phyloP scores from a whole-genome alignment of 2,888 invertebrate genomes.

The Ophioninae sp. region DNA sequence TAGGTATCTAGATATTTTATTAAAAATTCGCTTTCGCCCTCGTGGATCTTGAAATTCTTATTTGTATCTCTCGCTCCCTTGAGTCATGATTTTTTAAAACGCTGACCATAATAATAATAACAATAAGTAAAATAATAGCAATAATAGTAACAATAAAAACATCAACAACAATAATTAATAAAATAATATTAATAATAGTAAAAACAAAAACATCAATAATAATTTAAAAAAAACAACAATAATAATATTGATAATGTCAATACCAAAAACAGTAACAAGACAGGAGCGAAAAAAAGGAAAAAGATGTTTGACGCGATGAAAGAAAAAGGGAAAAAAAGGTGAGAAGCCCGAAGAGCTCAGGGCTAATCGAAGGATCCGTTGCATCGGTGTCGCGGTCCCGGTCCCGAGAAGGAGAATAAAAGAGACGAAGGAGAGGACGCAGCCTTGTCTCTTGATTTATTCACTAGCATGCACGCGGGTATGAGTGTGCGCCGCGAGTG shows the following conservation, averaged over 20 bases:
- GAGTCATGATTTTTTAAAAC: too few species aligned
- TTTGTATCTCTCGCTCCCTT: too few species aligned
- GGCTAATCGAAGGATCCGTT: conserved; percentile 52
- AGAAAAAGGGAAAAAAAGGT: conserved; percentile 22
- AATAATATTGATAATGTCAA: not conserved
- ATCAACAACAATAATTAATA: too few species aligned
- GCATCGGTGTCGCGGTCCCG: conserved; percentile 21
- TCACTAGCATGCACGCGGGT: not conserved
- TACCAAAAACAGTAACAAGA: not conserved
- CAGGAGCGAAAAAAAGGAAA: not conserved
- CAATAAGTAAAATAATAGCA: too few species aligned
- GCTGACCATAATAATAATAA: too few species aligned
- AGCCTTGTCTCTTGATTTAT: conserved; percentile 38
- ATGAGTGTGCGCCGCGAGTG: not conserved
- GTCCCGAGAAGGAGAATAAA: conserved; percentile 27
- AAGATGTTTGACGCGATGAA: not conserved
- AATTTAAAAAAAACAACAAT: too few species aligned
- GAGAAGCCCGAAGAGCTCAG: conserved; percentile 41
- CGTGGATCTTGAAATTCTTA: too few species aligned
- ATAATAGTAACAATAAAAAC: too few species aligned
- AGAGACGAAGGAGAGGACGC: conserved; percentile 35
- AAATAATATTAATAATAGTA: too few species aligned
- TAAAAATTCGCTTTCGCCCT: too few species aligned
- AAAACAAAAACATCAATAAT: not conserved
- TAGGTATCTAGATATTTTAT: too few species aligned